These are phyloP conservation scores for Micronycteris hirsuta DNA, from an alignment of 2,113 vertebrate genomes.

Conservation along the genomic window DNA sequence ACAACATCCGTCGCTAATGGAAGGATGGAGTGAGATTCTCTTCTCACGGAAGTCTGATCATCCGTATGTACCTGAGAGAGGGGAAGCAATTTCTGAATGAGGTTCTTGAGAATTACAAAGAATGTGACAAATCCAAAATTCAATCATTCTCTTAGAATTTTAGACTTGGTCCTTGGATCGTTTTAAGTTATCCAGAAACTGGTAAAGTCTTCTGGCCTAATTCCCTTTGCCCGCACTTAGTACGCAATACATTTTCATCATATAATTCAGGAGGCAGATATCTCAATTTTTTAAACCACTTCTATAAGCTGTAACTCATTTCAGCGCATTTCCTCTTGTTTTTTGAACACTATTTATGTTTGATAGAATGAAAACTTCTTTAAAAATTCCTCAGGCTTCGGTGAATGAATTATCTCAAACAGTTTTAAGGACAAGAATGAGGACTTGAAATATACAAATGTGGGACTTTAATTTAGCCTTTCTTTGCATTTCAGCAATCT, in stretches of 20 bases:
- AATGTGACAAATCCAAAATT: background rate
- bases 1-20: background rate
- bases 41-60: background rate
- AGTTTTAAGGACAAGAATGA: background rate
- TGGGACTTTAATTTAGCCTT: background rate
- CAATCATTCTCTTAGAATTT: background rate
- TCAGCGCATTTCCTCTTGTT: background rate
- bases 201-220: background rate
- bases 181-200: background rate
- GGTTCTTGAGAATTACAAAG: background rate
- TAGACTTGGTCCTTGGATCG: background rate
- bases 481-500: background rate
- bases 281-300: background rate
- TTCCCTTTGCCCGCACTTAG: background rate
- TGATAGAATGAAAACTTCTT: background rate
- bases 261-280: background rate
- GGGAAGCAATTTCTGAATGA: background rate
- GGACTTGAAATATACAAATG: background rate
- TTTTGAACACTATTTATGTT: background rate
- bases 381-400: background rate
- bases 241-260: background rate
- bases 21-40: background rate
- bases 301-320: background rate
- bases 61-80: background rate
- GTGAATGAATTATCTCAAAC: background rate